Base-by-base conservation (phyloP, 1,140 invertebrate genomes). In the Hycleus cichorii region DNA sequence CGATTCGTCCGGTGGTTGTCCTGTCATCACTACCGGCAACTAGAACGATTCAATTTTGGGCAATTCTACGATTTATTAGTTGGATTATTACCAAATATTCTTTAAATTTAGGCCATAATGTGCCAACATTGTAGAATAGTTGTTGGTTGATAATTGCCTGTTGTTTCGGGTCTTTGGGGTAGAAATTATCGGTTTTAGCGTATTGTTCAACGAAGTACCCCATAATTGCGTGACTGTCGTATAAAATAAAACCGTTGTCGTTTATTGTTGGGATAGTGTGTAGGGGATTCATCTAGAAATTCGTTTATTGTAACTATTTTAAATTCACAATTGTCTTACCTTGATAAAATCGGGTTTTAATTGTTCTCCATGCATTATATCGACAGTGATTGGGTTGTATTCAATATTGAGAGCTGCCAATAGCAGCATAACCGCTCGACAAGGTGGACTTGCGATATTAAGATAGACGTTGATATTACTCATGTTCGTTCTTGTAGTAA, bases 151-250 rank as follows among this genome's bases (percentile, higher is more conserved):
- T 77, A 2, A 76, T 18, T 5, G 76, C 78, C 42, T 75, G 57
- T 51, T 70, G 66, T 62, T 77, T 74, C 0, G 74, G 66, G 56
- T 79, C 77, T 53, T 72, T 73, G 1, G 80, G 80, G 64, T 75
- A 79, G 8, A 81, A 65, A 9, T 67, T 64, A 51, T 76, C 75
- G 39, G 76, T 71, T 58, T 76, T 75, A n/a, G 64, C 76, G 58
- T 81, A 81, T 68, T 76, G 73, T 47, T 75, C 71, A 4, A 71
- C 74, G 49, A 81, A 62, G 64, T 81, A 81, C 57, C 75, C 71
- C 50, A 76, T 65, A 44, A 80, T 78, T 0, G 76, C 76, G 4
- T 67, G 64, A 56, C 74, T 76, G n/a, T 70, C 64, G 25, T 57
- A 60, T 44, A 69, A 49, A 49, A 63, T 52, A 55, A 67, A 69